Base-by-base conservation (phyloP, 92 coral and sea anemone genomes). In the Parazoanthus darwini region DNA sequence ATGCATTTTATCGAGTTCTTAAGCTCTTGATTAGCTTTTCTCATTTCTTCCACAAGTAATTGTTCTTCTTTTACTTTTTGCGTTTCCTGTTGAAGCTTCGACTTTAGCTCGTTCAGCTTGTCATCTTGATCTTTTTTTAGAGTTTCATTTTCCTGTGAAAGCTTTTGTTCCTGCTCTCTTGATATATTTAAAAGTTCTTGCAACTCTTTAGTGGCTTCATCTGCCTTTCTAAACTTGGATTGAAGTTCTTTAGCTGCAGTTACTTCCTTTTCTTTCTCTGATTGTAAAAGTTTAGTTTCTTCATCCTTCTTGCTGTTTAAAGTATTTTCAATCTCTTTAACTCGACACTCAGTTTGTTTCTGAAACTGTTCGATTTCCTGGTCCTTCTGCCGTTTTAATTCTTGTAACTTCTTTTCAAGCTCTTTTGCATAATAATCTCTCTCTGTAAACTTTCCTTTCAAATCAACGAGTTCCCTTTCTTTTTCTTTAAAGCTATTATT, bases 391-490 rank as follows among this genome's bases (percentile, higher is more conserved):
- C 89, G 91, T 89, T 93, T 92, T 80, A 95, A 79, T 81, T 90
- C 92, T 29, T 91, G 94, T 20, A 94, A 90, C 81, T 94, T 92
- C 78, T 95, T 95, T 81, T 95, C 98, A 58, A 95, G 88, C 79
- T 95, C 98, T 78, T 95, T 95, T 13, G 98, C 92, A 81, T 95
- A 95, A 78, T 95, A 95, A 23, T 95, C 98, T 89, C 94, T 94
- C 83, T 95, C 98, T 13, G 94, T 95, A 18, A 95, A 87, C 87
- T 95, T 95, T 58, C 98, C 98, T 82, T 92, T 93, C 38, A 93
- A 91, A 82, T 93, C 96, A 14, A 95, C 93, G 2, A 95, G 86
- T 76, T 95, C 94, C 68, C 98, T 89, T 67, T 95, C 96, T 33
- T 95, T 95, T 65, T 95, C 96, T 77, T 91, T 95, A n/a, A 95